Percentiles rank a stretch among this genome's conserved stretches.
Conservation (phyloP, 2,888 invertebrate genomes). For the Nebria brevicollis region DNA sequence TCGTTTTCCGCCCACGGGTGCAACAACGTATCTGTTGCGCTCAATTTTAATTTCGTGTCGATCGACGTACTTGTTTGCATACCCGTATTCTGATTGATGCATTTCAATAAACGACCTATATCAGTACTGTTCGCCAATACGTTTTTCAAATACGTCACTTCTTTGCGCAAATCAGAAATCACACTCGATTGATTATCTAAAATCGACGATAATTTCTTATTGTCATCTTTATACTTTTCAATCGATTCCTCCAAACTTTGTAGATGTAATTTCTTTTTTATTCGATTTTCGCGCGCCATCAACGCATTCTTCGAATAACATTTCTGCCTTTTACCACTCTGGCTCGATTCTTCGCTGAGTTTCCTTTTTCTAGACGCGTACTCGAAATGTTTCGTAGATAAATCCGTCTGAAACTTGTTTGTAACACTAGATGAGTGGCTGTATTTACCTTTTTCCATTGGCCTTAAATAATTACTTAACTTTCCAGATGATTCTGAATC, state of each 20-base stretch:
- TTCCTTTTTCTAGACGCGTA: neutral
- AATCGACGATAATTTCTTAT: slow-evolving; percentile 63
- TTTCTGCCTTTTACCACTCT: slow-evolving; percentile 56
- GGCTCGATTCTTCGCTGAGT: neutral
- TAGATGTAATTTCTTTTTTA: slow-evolving; percentile 70
- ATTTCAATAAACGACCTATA: slow-evolving; percentile 65
- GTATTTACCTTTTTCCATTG: slow-evolving; percentile 22
- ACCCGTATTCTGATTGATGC: slow-evolving; percentile 61
- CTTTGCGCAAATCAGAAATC: slow-evolving; percentile 64
- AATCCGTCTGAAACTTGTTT: slow-evolving; percentile 23
- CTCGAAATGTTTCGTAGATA: neutral
- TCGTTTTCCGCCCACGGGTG: slow-evolving; percentile 52
- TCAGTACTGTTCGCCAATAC: slow-evolving; percentile 67
- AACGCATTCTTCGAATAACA: slow-evolving; percentile 69
- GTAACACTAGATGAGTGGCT: slow-evolving; percentile 11
- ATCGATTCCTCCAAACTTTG: slow-evolving; percentile 67
- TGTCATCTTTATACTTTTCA: slow-evolving; percentile 61
- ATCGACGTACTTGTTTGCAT: slow-evolving; percentile 58
- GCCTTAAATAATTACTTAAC: slow-evolving; percentile 12
- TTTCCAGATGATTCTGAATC: slow-evolving; percentile 28
- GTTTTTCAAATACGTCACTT: slow-evolving; percentile 67
- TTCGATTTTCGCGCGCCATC: slow-evolving; percentile 71
- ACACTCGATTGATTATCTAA: slow-evolving; percentile 64
- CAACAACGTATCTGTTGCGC: slow-evolving; percentile 43
- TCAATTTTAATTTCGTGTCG: slow-evolving; percentile 53